Evolutionary conservation across 2,888 invertebrate species (phyloP).

Genomic region (Cheilosia grossa): DNA sequence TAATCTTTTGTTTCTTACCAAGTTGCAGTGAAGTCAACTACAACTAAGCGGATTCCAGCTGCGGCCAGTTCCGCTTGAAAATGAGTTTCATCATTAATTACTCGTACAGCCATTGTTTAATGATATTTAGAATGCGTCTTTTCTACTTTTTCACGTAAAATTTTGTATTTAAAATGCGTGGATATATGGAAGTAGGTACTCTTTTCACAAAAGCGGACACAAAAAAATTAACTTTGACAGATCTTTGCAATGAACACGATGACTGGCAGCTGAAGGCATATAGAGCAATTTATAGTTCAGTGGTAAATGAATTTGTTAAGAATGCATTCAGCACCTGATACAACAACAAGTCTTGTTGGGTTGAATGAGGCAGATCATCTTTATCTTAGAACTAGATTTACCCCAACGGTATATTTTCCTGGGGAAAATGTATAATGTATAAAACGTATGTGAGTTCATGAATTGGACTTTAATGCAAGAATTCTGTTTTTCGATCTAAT

Average conservation of each 20-base stretch:
- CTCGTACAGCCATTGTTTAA: constrained; percentile 80
- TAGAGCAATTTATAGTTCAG: constrained; percentile 18
- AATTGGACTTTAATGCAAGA: too few species aligned
- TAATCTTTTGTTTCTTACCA: constrained; percentile 86
- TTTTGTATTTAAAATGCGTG: constrained; percentile 42
- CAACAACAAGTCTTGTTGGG: too few species aligned
- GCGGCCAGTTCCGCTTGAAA: constrained; percentile 93
- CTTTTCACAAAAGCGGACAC: constrained; percentile 37
- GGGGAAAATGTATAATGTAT: too few species aligned
- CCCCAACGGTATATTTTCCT: too few species aligned
- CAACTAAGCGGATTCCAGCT: constrained; percentile 94
- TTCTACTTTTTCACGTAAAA: background rate
- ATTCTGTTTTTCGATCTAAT: too few species aligned
- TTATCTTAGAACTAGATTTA: too few species aligned
- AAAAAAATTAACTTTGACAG: constrained; percentile 57
- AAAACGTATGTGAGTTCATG: too few species aligned
- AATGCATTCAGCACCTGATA: constrained; percentile 12
- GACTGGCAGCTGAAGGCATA: constrained; percentile 58
- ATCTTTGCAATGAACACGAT: constrained; percentile 55
- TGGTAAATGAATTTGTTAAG: constrained; percentile 12
- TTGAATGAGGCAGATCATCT: too few species aligned
- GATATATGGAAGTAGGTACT: constrained; percentile 29
- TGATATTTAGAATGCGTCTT: constrained; percentile 20
- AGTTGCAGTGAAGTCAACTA: constrained; percentile 97
- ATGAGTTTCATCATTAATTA: constrained; percentile 85